phyloP scores from a whole-genome alignment of 2,888 invertebrate genomes.

The Drosophila paramelanica region DNA sequence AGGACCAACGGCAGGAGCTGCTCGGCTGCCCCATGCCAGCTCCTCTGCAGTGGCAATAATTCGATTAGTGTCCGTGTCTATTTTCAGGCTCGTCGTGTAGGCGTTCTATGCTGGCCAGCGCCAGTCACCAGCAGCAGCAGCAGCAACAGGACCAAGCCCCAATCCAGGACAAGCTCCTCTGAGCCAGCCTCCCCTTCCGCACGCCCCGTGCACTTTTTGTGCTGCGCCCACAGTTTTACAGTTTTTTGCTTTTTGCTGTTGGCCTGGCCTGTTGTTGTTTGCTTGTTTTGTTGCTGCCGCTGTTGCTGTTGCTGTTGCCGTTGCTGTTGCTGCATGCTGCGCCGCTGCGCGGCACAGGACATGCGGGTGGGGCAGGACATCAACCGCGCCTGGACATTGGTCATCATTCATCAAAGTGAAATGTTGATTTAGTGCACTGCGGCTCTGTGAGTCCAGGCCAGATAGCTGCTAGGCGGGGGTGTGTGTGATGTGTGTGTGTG shows the following conservation, averaged over 20 bases:
- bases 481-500: not conserved
- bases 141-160: conserved; percentile 6
- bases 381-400: conserved; percentile 80
- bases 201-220: conserved; percentile 47
- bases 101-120: conserved; percentile 37
- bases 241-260: conserved; percentile 4
- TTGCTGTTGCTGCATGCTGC: conserved; percentile 50
- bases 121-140: conserved; percentile 5
- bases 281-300: conserved; percentile 29
- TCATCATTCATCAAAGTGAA: conserved; percentile 84
- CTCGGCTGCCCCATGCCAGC: conserved; percentile 22
- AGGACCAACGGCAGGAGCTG: conserved; percentile 30
- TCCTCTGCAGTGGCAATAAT: conserved; percentile 83
- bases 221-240: conserved; percentile 34
- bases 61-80: conserved; percentile 81
- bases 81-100: conserved; percentile 75
- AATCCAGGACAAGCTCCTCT: conserved; percentile 8
- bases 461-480: not conserved
- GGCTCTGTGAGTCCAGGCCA: conserved; percentile 25
- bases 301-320: conserved; percentile 38
- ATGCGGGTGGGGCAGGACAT: conserved; percentile 44
- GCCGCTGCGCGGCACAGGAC: conserved; percentile 27
- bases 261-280: conserved; percentile 10
- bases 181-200: not conserved
- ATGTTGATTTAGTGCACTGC: conserved; percentile 81